Percentiles rank a stretch among this genome's conserved stretches.
Conservation (phyloP, 2,888 invertebrate genomes). For the Antheraea assamensis region DNA sequence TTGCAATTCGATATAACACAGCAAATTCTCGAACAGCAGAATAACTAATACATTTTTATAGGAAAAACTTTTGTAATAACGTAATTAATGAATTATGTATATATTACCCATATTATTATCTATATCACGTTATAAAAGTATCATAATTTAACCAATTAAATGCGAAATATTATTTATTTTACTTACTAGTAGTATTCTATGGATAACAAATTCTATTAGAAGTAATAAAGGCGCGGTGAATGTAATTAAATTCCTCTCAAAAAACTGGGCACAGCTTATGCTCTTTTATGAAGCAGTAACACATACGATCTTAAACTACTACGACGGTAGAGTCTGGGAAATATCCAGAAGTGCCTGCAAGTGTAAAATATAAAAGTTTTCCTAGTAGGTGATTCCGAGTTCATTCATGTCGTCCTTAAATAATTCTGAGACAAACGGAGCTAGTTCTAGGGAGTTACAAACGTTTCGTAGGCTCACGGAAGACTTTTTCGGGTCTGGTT, state of each 20-base stretch:
- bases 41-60: too few relatives aligned
- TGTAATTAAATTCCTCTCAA: neutral
- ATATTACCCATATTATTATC: too few relatives aligned
- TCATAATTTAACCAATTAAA: too few relatives aligned
- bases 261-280: neutral
- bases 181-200: too few relatives aligned
- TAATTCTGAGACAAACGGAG: neutral
- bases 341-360: neutral
- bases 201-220: too few relatives aligned
- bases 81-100: too few relatives aligned
- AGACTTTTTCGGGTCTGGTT: conserved; percentile 15
- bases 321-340: neutral
- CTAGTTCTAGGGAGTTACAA: neutral
- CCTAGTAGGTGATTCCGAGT: neutral
- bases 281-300: neutral
- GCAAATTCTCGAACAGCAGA: too few relatives aligned
- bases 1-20: too few relatives aligned
- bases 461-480: neutral
- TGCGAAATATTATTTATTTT: too few relatives aligned
- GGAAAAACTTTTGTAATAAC: too few relatives aligned
- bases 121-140: too few relatives aligned
- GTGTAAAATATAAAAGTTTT: conserved; percentile 6
- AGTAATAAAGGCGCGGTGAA: too few relatives aligned
- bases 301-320: neutral
- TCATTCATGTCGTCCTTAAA: neutral